phyloP scores from a whole-genome alignment of 2,797 vertebrate species.

The Parambassis ranga region DNA sequence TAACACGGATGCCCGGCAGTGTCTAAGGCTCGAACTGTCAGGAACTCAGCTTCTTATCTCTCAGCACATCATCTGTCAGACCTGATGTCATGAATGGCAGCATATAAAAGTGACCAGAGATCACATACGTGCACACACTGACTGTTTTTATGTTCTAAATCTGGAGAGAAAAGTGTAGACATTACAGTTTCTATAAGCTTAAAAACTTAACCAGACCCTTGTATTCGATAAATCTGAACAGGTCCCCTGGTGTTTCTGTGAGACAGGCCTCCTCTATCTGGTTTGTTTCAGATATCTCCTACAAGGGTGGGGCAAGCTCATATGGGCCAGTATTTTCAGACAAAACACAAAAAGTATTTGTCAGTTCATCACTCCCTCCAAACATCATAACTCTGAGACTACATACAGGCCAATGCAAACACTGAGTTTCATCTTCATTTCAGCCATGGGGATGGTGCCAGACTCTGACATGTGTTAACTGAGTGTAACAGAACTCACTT shows the following conservation, averaged over 20 bases:
- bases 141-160: too few relatives aligned
- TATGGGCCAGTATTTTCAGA: not conserved
- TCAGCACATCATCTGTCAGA: slow-evolving; percentile 20
- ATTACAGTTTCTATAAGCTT: too few relatives aligned
- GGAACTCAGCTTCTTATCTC: slow-evolving; percentile 10
- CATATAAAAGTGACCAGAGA: not conserved
- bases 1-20: too few relatives aligned
- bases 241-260: too few relatives aligned
- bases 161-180: too few relatives aligned
- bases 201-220: too few relatives aligned
- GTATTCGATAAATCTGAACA: not conserved
- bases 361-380: not conserved
- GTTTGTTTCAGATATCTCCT: not conserved
- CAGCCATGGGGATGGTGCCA: not conserved
- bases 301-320: not conserved
- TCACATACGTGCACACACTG: not conserved
- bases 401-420: slow-evolving; percentile 3
- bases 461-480: not conserved
- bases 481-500: slow-evolving; percentile 29
- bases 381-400: not conserved
- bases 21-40: too few relatives aligned
- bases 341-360: not conserved
- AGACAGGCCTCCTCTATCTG: not conserved
- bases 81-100: not conserved
- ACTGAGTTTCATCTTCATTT: not conserved